Base-by-base conservation (phyloP, 2,888 invertebrate species). In the Leptopilina syphax region DNA sequence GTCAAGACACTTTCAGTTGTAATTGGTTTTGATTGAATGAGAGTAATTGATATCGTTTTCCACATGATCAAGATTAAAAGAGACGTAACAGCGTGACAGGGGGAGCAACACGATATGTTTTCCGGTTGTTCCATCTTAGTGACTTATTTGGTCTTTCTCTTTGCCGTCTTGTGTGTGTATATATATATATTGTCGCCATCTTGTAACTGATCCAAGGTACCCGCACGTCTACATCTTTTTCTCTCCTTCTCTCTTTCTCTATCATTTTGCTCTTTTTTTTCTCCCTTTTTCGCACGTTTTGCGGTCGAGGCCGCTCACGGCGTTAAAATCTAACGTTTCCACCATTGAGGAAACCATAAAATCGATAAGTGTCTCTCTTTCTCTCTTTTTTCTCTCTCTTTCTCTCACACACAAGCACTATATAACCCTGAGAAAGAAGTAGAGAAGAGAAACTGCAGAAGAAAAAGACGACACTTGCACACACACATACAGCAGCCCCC, bases 281-380 rank as follows among this genome's bases (percentile, higher is more conserved):
- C 10, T 24, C 47, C 50, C 47, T 44, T 44, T 8, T 8, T 8
- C 8, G 44, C 68, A 24, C 8, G 24, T 68, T 68, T 68, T 68
- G 50, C 24, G 68, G 68, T 68, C 68, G 68, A 68, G 50, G 50
- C 68, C 68, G 24, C 68, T 68, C 68, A 24, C 68, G 24, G 50
- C 47, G 68, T 68, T 68, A 68, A 68, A 68, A 65, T 65, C 65
- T 47, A 47, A 50, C 47, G 50, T 68, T 68, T 68, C 47, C 68
- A 68, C 47, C 68, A 68, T 68, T 68, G 68, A 68, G 50, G 68
- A 68, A 68, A 68, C 68, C 68, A 68, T 47, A 68, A 50, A 68
- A 68, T 68, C 68, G 50, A 68, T 68, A 50, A 50, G 24, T 50
- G 47, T 68, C 24, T 68, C 50, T 68, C 47, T 44, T 47, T 47